These are phyloP conservation scores for Sesia bembeciformis DNA, from an alignment of 2,888 invertebrate species.

Conservation along the genomic window DNA sequence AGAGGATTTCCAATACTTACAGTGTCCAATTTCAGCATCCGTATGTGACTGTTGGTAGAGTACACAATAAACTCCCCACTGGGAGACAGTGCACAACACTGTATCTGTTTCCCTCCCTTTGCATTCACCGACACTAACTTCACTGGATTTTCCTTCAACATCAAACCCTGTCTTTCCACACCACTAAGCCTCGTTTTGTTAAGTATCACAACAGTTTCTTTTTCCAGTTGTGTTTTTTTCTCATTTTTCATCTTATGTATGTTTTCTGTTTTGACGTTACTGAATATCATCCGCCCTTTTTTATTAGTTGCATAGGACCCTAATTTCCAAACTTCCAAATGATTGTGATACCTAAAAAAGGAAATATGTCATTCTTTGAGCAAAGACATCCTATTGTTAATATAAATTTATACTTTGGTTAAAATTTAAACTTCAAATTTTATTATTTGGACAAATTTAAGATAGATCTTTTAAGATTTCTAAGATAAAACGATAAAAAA, in stretches of 20 bases:
- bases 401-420: not conserved
- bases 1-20: conserved; percentile 37
- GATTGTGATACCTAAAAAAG: conserved; percentile 61
- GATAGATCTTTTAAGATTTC: no score
- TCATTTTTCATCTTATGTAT: conserved; percentile 17
- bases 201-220: conserved; percentile 26
- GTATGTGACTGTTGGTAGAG: conserved; percentile 78
- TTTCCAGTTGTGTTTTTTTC: conserved; percentile 37
- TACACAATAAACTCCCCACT: conserved; percentile 84
- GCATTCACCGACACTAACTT: conserved; percentile 81
- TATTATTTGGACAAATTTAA: no score
- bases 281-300: conserved; percentile 67
- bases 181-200: not conserved
- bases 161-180: conserved; percentile 30
- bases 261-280: conserved; percentile 13
- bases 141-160: conserved; percentile 71
- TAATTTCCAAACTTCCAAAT: conserved; percentile 69
- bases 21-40: conserved; percentile 78
- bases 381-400: not conserved
- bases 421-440: no score
- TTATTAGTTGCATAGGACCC: conserved; percentile 70
- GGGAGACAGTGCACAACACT: conserved; percentile 80
- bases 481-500: no score
- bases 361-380: not conserved
- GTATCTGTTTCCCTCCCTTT: conserved; percentile 78